Evolutionary conservation across 1,140 invertebrate species (phyloP).

Genomic region (Zaprionus davidi): DNA sequence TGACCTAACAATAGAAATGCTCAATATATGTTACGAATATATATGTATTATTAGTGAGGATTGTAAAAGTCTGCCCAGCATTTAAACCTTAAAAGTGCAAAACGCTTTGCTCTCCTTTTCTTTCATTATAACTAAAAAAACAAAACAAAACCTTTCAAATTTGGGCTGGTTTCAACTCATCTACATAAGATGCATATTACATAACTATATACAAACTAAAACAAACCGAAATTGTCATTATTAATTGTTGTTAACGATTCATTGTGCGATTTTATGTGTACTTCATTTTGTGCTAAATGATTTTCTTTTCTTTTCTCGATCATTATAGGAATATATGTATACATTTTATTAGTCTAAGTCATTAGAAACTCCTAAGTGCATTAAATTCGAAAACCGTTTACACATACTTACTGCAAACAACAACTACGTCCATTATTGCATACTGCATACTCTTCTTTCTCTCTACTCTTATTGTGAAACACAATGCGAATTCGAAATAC

Average conservation of each 20-base stretch:
- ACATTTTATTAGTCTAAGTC: constrained; percentile 77
- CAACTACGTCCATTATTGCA: constrained; percentile 67
- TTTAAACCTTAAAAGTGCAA: constrained; percentile 63
- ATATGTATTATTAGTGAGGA: constrained; percentile 23
- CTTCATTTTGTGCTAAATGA: constrained; percentile 69
- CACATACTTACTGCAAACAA: constrained; percentile 40
- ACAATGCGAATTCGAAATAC: constrained; percentile 47
- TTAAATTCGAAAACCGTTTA: constrained; percentile 73
- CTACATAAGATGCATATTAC: constrained; percentile 21
- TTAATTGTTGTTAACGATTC: constrained; percentile 46
- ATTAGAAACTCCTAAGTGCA: constrained; percentile 63
- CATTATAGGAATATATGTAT: constrained; percentile 81
- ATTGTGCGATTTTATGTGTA: constrained; percentile 37
- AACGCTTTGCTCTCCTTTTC: constrained; percentile 62
- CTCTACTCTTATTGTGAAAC: constrained; percentile 39
- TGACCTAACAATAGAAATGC: constrained; percentile 57
- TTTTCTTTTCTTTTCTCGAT: constrained; percentile 53
- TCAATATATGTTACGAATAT: constrained; percentile 46
- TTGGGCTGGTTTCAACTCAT: constrained; percentile 48
- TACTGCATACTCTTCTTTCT: constrained; percentile 19
- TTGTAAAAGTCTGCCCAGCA: constrained; percentile 66
- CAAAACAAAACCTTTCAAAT: constrained; percentile 8
- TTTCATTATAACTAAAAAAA: constrained; percentile 11
- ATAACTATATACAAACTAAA: constrained; percentile 39
- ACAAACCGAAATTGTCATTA: constrained; percentile 48